These are phyloP conservation scores for Spizaetus ornatus DNA, from an alignment of 2,113 vertebrate species.

Conservation along the genomic window DNA sequence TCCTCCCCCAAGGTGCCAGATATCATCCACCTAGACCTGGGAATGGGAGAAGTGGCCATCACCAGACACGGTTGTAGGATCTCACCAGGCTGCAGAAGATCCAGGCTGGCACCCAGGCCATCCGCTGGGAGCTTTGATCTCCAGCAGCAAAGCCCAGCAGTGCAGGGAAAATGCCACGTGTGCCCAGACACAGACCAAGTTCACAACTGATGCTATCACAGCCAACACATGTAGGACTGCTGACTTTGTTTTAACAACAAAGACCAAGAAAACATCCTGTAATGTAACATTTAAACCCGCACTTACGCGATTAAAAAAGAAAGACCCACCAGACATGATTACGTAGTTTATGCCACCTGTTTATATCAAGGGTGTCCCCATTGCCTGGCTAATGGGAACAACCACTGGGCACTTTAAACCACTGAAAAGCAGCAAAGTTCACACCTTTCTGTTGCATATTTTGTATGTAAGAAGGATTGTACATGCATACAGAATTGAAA, in stretches of 20 bases:
- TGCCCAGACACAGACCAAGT: background rate
- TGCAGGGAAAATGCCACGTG: background rate
- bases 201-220: background rate
- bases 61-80: fast-evolving
- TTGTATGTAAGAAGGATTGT: background rate
- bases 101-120: background rate
- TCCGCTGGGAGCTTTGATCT: background rate
- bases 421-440: background rate
- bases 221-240: background rate
- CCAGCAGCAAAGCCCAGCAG: background rate
- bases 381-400: background rate
- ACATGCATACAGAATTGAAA: background rate
- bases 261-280: background rate
- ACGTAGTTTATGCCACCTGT: background rate
- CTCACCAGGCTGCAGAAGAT: background rate
- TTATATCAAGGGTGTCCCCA: background rate
- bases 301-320: fast-evolving
- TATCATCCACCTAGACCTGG: background rate
- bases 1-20: background rate
- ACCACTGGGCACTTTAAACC: background rate
- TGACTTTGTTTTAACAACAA: background rate
- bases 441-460: fast-evolving
- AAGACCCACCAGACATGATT: background rate
- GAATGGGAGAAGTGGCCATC: background rate
- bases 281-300: background rate